A percentile compares a stretch with the other conserved stretches of the same genome.
These are phyloP conservation scores for Knipowitschia caucasica DNA, from an alignment of 2,797 vertebrate species.

Conservation along the genomic window DNA sequence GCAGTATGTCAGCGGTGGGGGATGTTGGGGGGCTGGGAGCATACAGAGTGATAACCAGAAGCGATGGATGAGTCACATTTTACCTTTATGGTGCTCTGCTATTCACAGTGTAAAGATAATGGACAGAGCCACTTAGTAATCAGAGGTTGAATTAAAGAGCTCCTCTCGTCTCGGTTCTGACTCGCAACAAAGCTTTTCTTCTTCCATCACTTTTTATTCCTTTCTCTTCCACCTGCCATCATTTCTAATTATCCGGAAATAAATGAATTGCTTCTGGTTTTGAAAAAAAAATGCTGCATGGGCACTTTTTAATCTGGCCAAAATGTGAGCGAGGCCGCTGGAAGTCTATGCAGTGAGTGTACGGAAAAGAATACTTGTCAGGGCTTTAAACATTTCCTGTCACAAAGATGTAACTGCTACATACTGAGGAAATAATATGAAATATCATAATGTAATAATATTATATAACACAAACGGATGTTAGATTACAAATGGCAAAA, in stretches of 20 bases:
- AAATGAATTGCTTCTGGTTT: constrained; percentile 50
- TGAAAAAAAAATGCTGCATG: constrained; percentile 47
- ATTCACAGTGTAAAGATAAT: constrained; percentile 71
- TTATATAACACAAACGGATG: no score
- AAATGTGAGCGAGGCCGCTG: constrained; percentile 28
- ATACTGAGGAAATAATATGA: no score
- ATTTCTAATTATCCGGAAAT: constrained; percentile 65
- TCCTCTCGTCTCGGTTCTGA: constrained; percentile 61
- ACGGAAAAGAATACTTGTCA: background rate
- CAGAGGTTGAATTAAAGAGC: constrained; percentile 68
- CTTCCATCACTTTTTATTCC: constrained; percentile 44
- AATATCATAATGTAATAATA: no score
- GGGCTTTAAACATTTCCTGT: no score
- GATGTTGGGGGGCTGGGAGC: constrained; percentile 3
- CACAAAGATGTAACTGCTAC: no score
- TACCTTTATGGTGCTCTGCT: constrained; percentile 66
- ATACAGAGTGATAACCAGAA: constrained; percentile 53
- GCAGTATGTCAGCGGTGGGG: constrained; percentile 42
- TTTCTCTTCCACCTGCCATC: constrained; percentile 51
- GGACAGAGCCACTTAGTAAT: constrained; percentile 70
- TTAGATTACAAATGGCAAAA: background rate
- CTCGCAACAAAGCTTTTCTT: constrained; percentile 63
- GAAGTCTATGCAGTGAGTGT: constrained; percentile 12
- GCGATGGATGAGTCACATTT: constrained; percentile 72
- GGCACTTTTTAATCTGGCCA: constrained; percentile 42